phyloP scores from a whole-genome alignment of 92 coral and sea anemone genomes.

The Pocillopora meandrina region DNA sequence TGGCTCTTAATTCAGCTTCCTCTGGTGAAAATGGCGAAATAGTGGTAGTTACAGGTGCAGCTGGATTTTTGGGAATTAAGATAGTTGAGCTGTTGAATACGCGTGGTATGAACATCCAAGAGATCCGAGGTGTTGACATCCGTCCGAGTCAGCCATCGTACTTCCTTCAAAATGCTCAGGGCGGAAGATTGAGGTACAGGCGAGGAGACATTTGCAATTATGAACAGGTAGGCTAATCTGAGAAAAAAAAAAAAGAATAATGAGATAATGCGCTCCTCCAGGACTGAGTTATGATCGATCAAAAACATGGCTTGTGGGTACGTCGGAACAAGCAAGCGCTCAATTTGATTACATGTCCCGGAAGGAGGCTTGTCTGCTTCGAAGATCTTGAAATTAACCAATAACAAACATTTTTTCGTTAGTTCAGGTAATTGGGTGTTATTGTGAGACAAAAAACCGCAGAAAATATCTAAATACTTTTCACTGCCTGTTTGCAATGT shows the following conservation, averaged over 20 bases:
- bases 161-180: slow-evolving; percentile 10
- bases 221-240: slow-evolving; percentile 12
- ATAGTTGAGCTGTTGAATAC: slow-evolving; percentile 20
- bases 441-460: too few species aligned
- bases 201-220: slow-evolving; percentile 38
- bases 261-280: not conserved
- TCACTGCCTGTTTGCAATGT: too few species aligned
- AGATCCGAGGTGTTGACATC: slow-evolving; percentile 37
- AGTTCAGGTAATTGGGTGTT: too few species aligned
- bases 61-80: slow-evolving; percentile 35
- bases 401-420: too few species aligned
- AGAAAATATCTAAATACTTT: too few species aligned
- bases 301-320: too few species aligned
- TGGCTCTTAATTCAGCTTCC: not conserved
- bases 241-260: not conserved
- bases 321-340: too few species aligned
- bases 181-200: slow-evolving; percentile 14
- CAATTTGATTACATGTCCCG: too few species aligned
- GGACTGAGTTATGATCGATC: too few species aligned
- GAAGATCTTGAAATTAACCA: too few species aligned
- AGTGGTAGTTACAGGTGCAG: slow-evolving; percentile 45
- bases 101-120: slow-evolving; percentile 24
- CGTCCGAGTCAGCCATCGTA: slow-evolving; percentile 15
- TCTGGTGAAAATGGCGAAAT: not conserved
- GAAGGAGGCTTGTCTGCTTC: too few species aligned